Percentiles rank a stretch among this genome's conserved stretches.
These are phyloP conservation scores for Caenorhabditis macrosperma DNA, from an alignment of 2,888 invertebrate genomes.

Conservation along the genomic window DNA sequence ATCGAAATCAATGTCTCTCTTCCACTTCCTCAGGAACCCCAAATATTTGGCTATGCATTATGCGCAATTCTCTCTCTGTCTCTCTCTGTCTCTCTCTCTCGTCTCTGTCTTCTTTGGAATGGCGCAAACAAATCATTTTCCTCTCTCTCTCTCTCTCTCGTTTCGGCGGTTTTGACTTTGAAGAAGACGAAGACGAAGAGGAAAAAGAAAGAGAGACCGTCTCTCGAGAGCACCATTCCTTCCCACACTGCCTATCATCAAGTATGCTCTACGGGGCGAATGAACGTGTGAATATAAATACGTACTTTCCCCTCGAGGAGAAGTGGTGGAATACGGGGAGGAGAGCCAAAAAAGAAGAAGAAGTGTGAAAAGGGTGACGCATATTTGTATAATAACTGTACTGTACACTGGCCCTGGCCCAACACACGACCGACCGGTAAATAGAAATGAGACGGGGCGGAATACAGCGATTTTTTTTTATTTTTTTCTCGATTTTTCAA, in stretches of 20 bases:
- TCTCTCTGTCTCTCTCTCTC: slow-evolving; percentile 8
- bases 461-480: too few species aligned
- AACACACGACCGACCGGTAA: background rate
- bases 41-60: slow-evolving; percentile 57
- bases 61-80: slow-evolving; percentile 17
- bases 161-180: slow-evolving; percentile 30
- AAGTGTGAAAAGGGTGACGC: slow-evolving; percentile 1
- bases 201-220: slow-evolving; percentile 4
- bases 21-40: slow-evolving; percentile 44
- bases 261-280: slow-evolving; percentile 2
- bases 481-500: too few species aligned
- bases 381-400: slow-evolving; percentile 2
- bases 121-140: slow-evolving; percentile 26
- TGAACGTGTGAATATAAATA: slow-evolving; percentile 28
- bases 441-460: background rate
- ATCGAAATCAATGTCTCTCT: slow-evolving; percentile 38
- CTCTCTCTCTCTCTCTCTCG: background rate
- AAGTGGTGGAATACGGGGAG: too few species aligned
- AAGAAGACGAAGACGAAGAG: slow-evolving; percentile 8
- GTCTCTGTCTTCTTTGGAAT: too few species aligned
- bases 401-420: too few species aligned
- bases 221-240: too few species aligned
- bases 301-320: too few species aligned
- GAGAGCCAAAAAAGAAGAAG: too few species aligned
- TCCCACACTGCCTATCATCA: slow-evolving; percentile 43